Percentiles rank a stretch among this genome's conserved stretches.
These are phyloP conservation scores for Drosophila hydei DNA, from an alignment of 1,140 invertebrate genomes.

Conservation along the genomic window DNA sequence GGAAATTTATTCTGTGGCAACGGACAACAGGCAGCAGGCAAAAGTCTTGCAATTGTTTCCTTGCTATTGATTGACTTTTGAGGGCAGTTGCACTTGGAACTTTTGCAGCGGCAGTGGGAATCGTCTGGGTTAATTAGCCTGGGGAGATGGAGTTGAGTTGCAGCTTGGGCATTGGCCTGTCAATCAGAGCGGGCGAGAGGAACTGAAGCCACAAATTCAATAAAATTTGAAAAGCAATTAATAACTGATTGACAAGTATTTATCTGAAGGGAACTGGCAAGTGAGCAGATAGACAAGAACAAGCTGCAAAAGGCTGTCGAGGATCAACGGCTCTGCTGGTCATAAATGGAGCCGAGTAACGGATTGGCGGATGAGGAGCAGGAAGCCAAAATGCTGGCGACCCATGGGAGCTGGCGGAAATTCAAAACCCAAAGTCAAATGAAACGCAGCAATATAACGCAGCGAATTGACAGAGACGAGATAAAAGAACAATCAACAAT, in stretches of 20 bases:
- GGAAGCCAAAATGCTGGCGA: conserved; percentile 26
- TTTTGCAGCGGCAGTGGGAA: conserved; percentile 16
- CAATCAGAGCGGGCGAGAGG: conserved; percentile 39
- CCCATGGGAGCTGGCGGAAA: conserved; percentile 62
- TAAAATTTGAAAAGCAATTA: conserved; percentile 82
- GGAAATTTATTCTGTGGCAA: too few species aligned
- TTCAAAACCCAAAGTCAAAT: conserved; percentile 81
- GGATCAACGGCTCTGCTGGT: conserved; percentile 13
- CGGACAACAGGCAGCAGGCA: not conserved
- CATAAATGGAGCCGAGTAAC: conserved; percentile 26
- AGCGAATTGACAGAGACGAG: conserved; percentile 79
- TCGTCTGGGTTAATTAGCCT: conserved; percentile 58
- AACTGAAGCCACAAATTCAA: conserved; percentile 72
- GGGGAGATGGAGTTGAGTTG: conserved; percentile 13
- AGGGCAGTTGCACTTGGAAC: conserved; percentile 22
- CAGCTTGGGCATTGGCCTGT: conserved; percentile 37
- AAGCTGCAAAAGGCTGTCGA: conserved; percentile 34
- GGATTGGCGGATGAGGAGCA: not conserved
- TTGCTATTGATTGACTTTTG: conserved; percentile 35
- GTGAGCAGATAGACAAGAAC: conserved; percentile 34
- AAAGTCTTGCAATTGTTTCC: conserved; percentile 2
- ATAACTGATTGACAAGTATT: conserved; percentile 83
- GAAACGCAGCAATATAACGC: conserved; percentile 77
- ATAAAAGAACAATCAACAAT: conserved; percentile 83
- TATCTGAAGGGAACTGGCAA: conserved; percentile 65